Conservation (phyloP, 2,888 invertebrate genomes). For the Drosophila cracens region DNA sequence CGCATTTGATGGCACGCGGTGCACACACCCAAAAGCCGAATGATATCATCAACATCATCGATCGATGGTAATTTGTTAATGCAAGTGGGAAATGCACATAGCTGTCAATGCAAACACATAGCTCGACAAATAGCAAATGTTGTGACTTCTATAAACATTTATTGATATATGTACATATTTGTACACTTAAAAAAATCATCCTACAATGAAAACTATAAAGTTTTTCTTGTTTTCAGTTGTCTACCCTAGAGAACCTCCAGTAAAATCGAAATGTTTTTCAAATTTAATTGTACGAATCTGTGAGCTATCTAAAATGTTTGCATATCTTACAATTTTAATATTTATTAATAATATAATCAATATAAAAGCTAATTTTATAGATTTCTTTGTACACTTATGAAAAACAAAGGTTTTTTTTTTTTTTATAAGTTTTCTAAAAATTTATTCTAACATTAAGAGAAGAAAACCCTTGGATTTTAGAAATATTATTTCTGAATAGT, state of each 20-base stretch:
- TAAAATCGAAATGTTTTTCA: background rate
- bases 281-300: background rate
- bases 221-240: background rate
- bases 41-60: constrained; percentile 57
- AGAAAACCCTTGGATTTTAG: background rate
- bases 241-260: background rate
- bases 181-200: constrained; percentile 4
- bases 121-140: constrained; percentile 27
- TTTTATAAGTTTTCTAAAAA: background rate
- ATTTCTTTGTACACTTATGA: background rate
- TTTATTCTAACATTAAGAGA: background rate
- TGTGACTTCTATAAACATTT: constrained; percentile 5
- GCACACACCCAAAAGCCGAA: constrained; percentile 24
- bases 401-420: background rate
- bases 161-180: background rate
- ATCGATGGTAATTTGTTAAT: constrained; percentile 4
- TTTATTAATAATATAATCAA: background rate
- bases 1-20: constrained; percentile 45
- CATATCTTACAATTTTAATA: too few relatives aligned
- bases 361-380: background rate
- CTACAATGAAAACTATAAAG: background rate
- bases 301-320: background rate
- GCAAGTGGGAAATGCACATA: constrained; percentile 32
- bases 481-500: background rate
- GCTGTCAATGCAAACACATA: constrained; percentile 39